A percentile compares a stretch with the other conserved stretches of the same genome.
These are phyloP conservation scores for Mormyrops attenuatus DNA, from an alignment of 2,797 vertebrate genomes.

Conservation along the genomic window DNA sequence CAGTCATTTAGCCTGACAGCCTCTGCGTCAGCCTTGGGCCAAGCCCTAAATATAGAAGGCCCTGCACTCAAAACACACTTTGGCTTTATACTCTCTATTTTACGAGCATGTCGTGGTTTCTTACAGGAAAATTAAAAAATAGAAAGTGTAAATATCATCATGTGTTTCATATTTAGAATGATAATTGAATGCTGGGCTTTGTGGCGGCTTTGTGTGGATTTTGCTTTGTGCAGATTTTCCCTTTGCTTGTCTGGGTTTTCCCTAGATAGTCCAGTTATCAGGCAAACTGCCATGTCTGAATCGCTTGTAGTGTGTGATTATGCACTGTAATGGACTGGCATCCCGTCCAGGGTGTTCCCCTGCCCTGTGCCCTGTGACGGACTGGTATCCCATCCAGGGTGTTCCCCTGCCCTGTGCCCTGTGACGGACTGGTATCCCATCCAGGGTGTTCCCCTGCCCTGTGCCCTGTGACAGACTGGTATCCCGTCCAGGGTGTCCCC, in stretches of 20 bases:
- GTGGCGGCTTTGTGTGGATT: neutral
- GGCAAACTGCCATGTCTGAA: neutral
- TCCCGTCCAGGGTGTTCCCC: neutral
- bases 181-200: neutral
- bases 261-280: neutral
- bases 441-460: neutral
- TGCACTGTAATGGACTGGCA: neutral
- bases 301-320: neutral
- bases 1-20: neutral
- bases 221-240: neutral
- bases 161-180: neutral
- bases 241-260: neutral
- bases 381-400: neutral
- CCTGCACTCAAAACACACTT: no score
- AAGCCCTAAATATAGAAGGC: neutral
- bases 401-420: neutral
- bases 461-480: neutral
- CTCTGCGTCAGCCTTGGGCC: neutral
- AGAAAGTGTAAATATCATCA: neutral
- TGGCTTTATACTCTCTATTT: neutral
- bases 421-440: neutral
- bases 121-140: neutral
- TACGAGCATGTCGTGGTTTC: neutral
- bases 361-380: neutral
- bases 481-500: no score